phyloP scores from a whole-genome alignment of 2,888 invertebrate species.

The Tromatobia lineatoria region DNA sequence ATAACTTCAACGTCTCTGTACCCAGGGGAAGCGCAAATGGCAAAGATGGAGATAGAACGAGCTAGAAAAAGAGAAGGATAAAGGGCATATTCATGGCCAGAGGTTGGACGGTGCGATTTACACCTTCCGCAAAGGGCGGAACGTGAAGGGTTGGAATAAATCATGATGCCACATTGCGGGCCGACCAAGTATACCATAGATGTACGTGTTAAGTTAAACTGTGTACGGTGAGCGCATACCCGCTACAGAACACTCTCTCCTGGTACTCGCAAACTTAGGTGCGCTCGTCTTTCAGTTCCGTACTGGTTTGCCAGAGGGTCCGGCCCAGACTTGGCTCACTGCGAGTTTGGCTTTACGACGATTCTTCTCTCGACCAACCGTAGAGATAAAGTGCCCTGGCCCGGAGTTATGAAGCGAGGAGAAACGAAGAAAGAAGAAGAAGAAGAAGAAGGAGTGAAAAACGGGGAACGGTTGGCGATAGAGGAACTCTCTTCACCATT shows the following conservation, averaged over 20 bases:
- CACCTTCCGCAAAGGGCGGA: constrained; percentile 74
- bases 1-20: constrained; percentile 28
- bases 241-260: neutral
- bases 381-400: constrained; percentile 57
- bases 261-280: neutral
- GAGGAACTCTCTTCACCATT: constrained; percentile 1
- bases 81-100: constrained; percentile 38
- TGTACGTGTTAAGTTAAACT: neutral
- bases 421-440: constrained; percentile 27
- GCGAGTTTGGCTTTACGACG: constrained; percentile 58
- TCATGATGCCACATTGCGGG: constrained; percentile 68
- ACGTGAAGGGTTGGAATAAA: constrained; percentile 73
- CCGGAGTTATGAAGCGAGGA: constrained; percentile 57
- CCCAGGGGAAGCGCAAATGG: constrained; percentile 6
- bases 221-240: neutral
- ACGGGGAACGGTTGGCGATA: constrained; percentile 14
- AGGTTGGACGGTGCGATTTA: constrained; percentile 73
- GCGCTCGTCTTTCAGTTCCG: constrained; percentile 21
- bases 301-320: constrained; percentile 28
- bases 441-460: constrained; percentile 9
- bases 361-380: constrained; percentile 49
- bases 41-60: constrained; percentile 21
- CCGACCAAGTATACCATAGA: constrained; percentile 28
- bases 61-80: constrained; percentile 19
- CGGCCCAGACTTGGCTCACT: constrained; percentile 1